Conservation (phyloP, 2,113 vertebrate species). For the Ancistrus triradiatus region DNA sequence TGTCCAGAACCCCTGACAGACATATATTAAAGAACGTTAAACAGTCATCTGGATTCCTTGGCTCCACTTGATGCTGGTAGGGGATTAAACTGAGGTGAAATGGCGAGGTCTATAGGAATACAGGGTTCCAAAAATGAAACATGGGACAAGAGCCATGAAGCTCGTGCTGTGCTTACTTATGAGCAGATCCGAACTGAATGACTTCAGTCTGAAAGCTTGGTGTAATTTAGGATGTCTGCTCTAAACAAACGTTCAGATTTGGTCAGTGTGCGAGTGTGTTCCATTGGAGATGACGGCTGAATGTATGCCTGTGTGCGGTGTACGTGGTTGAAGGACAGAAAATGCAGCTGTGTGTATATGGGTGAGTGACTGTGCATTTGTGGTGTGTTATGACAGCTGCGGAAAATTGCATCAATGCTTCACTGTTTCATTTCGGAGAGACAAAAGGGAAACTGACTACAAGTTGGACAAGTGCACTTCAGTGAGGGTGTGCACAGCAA, state of each 20-base stretch:
- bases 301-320: slow-evolving; percentile 3
- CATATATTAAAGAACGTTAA: too few species aligned
- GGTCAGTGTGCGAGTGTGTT: neutral
- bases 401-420: slow-evolving; percentile 16
- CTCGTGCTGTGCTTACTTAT: neutral
- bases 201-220: neutral
- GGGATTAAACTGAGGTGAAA: too few species aligned
- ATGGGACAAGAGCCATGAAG: neutral
- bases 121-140: too few species aligned
- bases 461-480: too few species aligned
- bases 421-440: slow-evolving; percentile 24
- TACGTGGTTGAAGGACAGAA: neutral
- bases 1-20: too few species aligned
- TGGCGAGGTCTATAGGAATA: too few species aligned
- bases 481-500: too few species aligned
- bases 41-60: too few species aligned
- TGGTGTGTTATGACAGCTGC: slow-evolving; percentile 38
- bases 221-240: slow-evolving; percentile 2
- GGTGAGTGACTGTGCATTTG: slow-evolving; percentile 1
- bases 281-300: neutral
- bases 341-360: neutral
- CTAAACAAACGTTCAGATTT: neutral
- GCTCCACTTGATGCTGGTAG: too few species aligned
- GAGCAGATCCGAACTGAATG: neutral
- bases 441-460: too few species aligned